Evolutionary conservation across 2,113 vertebrate genomes (phyloP).

Genomic region (Oryzias melastigma): DNA sequence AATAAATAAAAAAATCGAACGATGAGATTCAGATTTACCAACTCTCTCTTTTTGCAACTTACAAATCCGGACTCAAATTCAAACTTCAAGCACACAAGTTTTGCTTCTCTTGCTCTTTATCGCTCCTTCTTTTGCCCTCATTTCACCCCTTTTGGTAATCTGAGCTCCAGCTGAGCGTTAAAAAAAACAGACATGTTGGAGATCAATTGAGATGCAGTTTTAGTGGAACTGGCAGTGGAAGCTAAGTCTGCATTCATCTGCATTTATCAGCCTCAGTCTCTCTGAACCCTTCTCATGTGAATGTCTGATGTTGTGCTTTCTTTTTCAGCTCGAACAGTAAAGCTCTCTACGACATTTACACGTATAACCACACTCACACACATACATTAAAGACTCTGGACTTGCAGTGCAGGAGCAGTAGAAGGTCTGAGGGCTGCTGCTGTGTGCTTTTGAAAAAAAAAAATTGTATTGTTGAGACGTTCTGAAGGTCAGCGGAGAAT

Average conservation of each 20-base stretch:
- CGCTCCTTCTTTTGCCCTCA: neutral
- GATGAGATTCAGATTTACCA: too few relatives aligned
- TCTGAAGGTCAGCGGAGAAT: slow-evolving; percentile 83
- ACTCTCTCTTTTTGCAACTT: slow-evolving; percentile 1
- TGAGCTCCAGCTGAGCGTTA: slow-evolving; percentile 17
- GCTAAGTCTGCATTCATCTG: slow-evolving; percentile 56
- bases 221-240: slow-evolving; percentile 77
- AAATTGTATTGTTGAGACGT: too few relatives aligned
- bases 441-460: slow-evolving; percentile 16
- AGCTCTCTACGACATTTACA: slow-evolving; percentile 73
- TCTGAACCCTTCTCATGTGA: slow-evolving; percentile 40
- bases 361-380: slow-evolving; percentile 65
- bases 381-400: slow-evolving; percentile 70
- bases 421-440: slow-evolving; percentile 74
- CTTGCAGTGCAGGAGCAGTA: slow-evolving; percentile 74
- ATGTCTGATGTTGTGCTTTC: slow-evolving; percentile 64
- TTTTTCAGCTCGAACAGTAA: slow-evolving; percentile 70
- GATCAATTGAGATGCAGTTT: slow-evolving; percentile 41
- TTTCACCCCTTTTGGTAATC: slow-evolving; percentile 39
- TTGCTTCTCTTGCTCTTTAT: neutral
- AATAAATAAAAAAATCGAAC: too few relatives aligned
- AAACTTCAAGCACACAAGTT: slow-evolving; percentile 28
- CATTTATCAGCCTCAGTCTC: slow-evolving; percentile 20
- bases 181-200: slow-evolving; percentile 16
- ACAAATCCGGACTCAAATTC: slow-evolving; percentile 22